These are phyloP conservation scores for Catharus ustulatus DNA, from an alignment of 2,797 vertebrate genomes.

Conservation along the genomic window DNA sequence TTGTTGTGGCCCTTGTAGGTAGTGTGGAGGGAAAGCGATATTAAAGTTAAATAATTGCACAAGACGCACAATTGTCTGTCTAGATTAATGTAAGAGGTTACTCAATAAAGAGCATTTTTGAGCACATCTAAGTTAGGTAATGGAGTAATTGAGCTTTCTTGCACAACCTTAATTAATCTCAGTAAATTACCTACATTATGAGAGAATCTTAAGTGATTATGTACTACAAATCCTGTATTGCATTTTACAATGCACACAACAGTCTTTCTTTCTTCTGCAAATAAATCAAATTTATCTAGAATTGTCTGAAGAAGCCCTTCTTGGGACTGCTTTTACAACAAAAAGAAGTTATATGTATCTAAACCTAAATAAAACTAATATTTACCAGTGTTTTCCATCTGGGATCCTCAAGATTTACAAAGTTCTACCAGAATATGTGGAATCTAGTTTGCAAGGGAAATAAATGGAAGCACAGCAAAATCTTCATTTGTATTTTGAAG, in stretches of 20 bases:
- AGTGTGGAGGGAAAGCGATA: not conserved
- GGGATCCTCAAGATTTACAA: not conserved
- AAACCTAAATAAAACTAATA: not conserved
- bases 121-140: not conserved
- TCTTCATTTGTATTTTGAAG: not conserved
- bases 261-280: not conserved
- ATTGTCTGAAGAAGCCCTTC: not conserved
- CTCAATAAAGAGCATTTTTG: not conserved
- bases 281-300: not conserved
- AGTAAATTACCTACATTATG: not conserved
- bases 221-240: not conserved
- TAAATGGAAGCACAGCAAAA: not conserved
- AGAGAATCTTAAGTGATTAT: not conserved
- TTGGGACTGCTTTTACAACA: not conserved
- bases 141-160: not conserved
- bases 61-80: not conserved
- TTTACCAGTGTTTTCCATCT: not conserved
- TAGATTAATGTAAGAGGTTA: not conserved
- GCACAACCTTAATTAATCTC: not conserved
- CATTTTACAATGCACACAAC: not conserved
- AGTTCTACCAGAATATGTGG: not conserved
- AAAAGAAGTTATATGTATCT: not conserved
- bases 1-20: not conserved
- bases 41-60: not conserved
- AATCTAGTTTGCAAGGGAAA: not conserved